Conservation (phyloP, 2,888 invertebrate species). For the Anthrax anthrax region DNA sequence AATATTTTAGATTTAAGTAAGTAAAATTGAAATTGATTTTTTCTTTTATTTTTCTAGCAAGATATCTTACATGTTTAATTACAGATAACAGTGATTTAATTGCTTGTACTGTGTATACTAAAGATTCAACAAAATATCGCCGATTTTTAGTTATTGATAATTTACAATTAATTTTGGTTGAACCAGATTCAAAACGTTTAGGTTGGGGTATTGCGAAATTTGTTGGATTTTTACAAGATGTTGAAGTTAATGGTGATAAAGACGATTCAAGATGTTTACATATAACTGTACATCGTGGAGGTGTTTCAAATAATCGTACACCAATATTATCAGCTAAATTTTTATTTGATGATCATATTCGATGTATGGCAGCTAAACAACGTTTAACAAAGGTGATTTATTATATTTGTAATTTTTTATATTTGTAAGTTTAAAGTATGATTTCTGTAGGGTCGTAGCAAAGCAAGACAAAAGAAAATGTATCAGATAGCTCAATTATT, state of each 20-base stretch:
- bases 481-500: conserved; percentile 84
- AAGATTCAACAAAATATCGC: conserved; percentile 77
- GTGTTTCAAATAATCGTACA: conserved; percentile 49
- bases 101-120: conserved; percentile 84
- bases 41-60: no score
- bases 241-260: conserved; percentile 90
- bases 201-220: conserved; percentile 98
- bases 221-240: conserved; percentile 89
- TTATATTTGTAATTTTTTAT: conserved; percentile 1
- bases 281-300: conserved; percentile 77
- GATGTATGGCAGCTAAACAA: conserved; percentile 98
- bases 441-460: conserved; percentile 63
- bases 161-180: conserved; percentile 89
- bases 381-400: conserved; percentile 54
- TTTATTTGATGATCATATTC: conserved; percentile 95
- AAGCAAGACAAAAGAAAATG: conserved; percentile 94
- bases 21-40: no score
- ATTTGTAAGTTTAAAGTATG: no score
- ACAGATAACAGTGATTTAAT: conserved; percentile 95
- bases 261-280: conserved; percentile 92
- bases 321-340: conserved; percentile 83
- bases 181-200: conserved; percentile 84
- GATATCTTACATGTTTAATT: conserved; percentile 19
- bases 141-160: conserved; percentile 94
- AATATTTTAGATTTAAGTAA: conserved; percentile 92